phyloP scores from a whole-genome alignment of 2,113 vertebrate genomes.

The Recurvirostra avosetta region DNA sequence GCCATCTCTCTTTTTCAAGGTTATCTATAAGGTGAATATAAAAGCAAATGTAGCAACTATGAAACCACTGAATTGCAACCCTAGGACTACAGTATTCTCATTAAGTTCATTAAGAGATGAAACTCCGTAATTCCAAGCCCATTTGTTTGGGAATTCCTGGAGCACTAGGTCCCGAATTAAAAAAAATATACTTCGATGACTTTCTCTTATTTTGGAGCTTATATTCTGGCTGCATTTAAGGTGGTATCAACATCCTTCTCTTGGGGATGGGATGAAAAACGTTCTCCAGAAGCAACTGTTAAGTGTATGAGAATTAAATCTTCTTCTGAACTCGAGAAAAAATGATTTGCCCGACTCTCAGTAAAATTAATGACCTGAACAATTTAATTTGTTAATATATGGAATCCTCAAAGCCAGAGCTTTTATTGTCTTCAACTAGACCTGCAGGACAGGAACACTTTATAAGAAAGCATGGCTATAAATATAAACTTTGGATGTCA shows the following conservation, averaged over 20 bases:
- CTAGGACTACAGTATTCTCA: neutral
- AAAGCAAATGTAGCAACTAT: neutral
- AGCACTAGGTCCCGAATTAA: neutral
- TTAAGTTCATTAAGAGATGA: neutral
- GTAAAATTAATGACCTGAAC: constrained; percentile 6
- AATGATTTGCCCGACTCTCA: neutral
- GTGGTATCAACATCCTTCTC: neutral
- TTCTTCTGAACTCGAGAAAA: neutral
- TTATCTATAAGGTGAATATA: neutral
- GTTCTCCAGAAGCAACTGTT: neutral
- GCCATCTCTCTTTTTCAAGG: neutral
- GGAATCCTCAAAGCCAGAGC: neutral
- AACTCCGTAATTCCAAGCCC: neutral
- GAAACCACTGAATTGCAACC: neutral
- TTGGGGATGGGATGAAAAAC: neutral
- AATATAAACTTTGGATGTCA: constrained; percentile 28
- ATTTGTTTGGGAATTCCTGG: neutral
- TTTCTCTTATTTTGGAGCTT: neutral
- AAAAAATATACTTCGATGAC: neutral
- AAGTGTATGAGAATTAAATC: neutral
- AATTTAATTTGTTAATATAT: constrained; percentile 17
- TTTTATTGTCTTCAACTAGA: neutral
- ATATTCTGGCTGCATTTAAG: neutral
- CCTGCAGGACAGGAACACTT: neutral
- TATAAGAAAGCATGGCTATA: neutral